Evolutionary conservation across 2,888 invertebrate genomes (phyloP).

Genomic region (Diachrysia chrysitis): DNA sequence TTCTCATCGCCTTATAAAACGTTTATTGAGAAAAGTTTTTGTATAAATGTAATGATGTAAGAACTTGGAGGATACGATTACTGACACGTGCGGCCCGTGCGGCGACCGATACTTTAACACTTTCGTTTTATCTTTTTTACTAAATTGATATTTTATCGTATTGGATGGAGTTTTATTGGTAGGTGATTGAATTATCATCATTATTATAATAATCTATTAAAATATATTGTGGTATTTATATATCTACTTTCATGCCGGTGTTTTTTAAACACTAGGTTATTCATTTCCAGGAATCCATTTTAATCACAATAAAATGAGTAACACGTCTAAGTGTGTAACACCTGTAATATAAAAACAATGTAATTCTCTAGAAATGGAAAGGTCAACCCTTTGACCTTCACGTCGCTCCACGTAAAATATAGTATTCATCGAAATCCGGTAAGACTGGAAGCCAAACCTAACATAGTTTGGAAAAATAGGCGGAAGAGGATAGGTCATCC

Average conservation of each 20-base stretch:
- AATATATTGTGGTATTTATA: neutral
- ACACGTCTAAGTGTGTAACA: too few species aligned
- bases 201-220: neutral
- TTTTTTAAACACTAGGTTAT: too few species aligned
- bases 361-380: neutral
- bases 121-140: constrained; percentile 10
- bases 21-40: constrained; percentile 51
- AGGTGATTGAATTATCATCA: neutral
- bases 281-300: too few species aligned
- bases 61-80: constrained; percentile 44
- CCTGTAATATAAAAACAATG: neutral
- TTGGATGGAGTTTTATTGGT: neutral
- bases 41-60: constrained; percentile 51
- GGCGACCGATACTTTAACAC: constrained; percentile 3
- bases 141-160: constrained; percentile 19
- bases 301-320: too few species aligned
- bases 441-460: too few species aligned
- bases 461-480: too few species aligned
- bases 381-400: neutral
- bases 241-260: neutral
- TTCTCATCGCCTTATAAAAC: constrained; percentile 29
- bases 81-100: constrained; percentile 10
- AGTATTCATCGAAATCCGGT: too few species aligned
- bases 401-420: too few species aligned
- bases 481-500: too few species aligned